Base-by-base conservation (phyloP, 2,797 vertebrate genomes). In the Glyptemys insculpta region DNA sequence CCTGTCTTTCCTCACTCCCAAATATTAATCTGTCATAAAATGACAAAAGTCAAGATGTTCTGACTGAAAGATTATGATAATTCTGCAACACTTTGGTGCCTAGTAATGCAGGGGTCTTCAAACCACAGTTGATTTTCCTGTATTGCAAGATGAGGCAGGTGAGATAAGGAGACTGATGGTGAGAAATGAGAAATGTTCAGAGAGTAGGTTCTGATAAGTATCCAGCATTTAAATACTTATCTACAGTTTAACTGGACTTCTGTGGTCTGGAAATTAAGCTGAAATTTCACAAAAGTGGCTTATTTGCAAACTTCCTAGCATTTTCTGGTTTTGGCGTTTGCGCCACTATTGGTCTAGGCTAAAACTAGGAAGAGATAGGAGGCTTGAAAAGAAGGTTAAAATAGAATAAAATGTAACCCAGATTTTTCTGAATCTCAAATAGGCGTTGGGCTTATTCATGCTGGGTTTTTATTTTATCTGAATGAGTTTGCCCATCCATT, bases 401-500 rank as follows among this genome's bases (percentile, higher is more conserved):
- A 87, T 44, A 95, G 79, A 93, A 88, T 92, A 87, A 91, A 91
- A 29, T 14, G 15, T 84, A 59, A 44, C 53, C 34, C 83, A 44
- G 19, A n/a, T 94, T 86, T 90, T 85, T 79, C 79, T 86, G 82
- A 87, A 65, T 92, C 21, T 87, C 79, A 62, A 65, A 37, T 94
- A 86, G 79, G 89, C 87, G 94, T 96, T 86, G 53, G 5, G 74
- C 83, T 62, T 57, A 53, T 53, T 86, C 47, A 54, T 95, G 91
- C 92, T n/a, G 11, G 56, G 10, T 23, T 34, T 29, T 56, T 44
- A 92, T 93, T 96, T 96, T 96, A 94, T 96, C 95, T 95, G 92
- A 93, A 83, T 65, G 88, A 83, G 74, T 92, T 96, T 95, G 92
- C 88, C 94, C 88, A 96, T 93, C 95, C 95, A 86, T 59, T 95